Evolutionary conservation across 1,140 invertebrate species (phyloP), one percentile per base, ranked within the genome.

Genomic region (Trichoplusia ni): DNA sequence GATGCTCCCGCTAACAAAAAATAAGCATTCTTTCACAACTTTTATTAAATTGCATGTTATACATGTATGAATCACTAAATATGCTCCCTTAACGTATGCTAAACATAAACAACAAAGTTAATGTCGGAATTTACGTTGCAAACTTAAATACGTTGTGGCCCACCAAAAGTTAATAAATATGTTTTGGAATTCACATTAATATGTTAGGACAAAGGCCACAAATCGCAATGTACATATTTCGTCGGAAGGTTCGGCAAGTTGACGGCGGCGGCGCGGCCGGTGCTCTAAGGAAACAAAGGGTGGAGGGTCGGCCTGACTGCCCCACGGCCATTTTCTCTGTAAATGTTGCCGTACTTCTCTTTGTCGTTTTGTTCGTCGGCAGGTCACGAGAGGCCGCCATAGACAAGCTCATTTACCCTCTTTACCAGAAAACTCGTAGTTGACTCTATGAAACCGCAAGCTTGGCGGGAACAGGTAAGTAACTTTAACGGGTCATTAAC

Each of bases 261-360:
- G 65, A 21, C 67, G 70, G 47, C 61, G 8, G 42, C 38, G 40
- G 67, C 53, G 71, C 44, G 69, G 68, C 69, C 67, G 67, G 68
- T 63, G 67, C 49, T 65, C 54, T 77, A 74, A 72, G 77, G 81
- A 86, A 84, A 89, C 82, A 87, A 89, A 84, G 81, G 84, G 77
- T 71, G 65, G 64, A 78, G 78, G 77, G 73, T 65, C 67, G 72
- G 77, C 65, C 69, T 67, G 16, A 64, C 61, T 84, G 82, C 79
- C 84, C 78, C 74, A 60, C 64, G 82, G 86, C 80, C 72, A 74
- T 86, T 86, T 86, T 86, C 82, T 82, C 73, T 75, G 80, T 81
- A 86, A 85, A 82, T 82, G 78, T 84, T 79, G 71, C 79, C 68
- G 69, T 73, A 76, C 71, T 77, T 81, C 74, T 74, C 77, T 81